A percentile compares a stretch with the other conserved stretches of the same genome.
Evolutionary conservation across 1,140 invertebrate species (phyloP).

Genomic region (Ditylenchus dipsaci): DNA sequence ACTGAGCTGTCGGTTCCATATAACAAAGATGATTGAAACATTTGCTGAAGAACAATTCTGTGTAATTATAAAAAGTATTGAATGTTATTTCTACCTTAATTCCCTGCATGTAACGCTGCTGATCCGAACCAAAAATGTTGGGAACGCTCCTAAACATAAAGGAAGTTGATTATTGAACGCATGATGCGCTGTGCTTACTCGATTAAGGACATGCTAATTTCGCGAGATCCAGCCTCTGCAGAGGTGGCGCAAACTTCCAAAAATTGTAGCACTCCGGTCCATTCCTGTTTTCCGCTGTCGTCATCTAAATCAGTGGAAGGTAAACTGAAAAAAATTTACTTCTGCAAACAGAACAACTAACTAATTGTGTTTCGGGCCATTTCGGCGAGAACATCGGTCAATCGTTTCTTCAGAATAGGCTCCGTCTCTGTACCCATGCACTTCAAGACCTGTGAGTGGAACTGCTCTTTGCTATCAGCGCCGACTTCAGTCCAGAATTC

Average conservation of each 20-base stretch:
- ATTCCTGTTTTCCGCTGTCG: slow-evolving; percentile 89
- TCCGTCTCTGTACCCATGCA: slow-evolving; percentile 76
- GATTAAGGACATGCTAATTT: slow-evolving; percentile 87
- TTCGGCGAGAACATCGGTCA: slow-evolving; percentile 89
- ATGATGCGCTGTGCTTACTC: slow-evolving; percentile 66
- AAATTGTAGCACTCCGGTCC: slow-evolving; percentile 93
- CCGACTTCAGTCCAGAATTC: slow-evolving; percentile 76
- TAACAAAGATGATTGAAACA: slow-evolving; percentile 41
- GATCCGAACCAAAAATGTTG: slow-evolving; percentile 91
- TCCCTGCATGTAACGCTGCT: slow-evolving; percentile 79
- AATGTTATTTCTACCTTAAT: too few species aligned
- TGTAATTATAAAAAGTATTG: too few species aligned
- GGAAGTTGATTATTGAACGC: neutral
- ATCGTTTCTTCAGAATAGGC: slow-evolving; percentile 73
- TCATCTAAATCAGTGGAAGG: slow-evolving; percentile 64
- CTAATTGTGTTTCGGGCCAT: slow-evolving; percentile 83
- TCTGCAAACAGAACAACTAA: too few species aligned
- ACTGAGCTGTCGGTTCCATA: slow-evolving; percentile 34
- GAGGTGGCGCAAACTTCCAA: slow-evolving; percentile 88
- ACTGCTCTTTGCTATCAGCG: slow-evolving; percentile 72
- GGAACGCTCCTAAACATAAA: slow-evolving; percentile 73
- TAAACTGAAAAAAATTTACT: too few species aligned
- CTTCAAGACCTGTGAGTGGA: slow-evolving; percentile 79
- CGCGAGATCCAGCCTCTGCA: slow-evolving; percentile 75
- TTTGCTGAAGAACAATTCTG: slow-evolving; percentile 21